Conservation (phyloP, 2,888 invertebrate genomes). For the Tetramorium bicarinatum region DNA sequence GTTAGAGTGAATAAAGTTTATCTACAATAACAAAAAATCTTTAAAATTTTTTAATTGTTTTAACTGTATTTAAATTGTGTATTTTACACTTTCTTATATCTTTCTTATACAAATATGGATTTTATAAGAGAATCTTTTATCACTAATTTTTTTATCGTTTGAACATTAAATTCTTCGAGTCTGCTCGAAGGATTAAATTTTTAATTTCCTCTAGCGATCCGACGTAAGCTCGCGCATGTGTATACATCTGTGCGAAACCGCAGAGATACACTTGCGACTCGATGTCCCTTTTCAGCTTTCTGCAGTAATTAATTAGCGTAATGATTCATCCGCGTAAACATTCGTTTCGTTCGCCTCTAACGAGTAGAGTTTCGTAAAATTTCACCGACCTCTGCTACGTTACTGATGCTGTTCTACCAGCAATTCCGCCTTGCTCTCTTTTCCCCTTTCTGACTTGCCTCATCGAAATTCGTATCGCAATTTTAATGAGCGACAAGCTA, state of each 20-base stretch:
- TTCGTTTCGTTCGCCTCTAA: slow-evolving; percentile 71
- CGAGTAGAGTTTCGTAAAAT: slow-evolving; percentile 75
- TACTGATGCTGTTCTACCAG: slow-evolving; percentile 54
- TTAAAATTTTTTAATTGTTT: neutral
- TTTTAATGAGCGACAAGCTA: slow-evolving; percentile 80
- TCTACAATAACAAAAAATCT: neutral
- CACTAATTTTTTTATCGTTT: neutral
- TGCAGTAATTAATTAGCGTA: slow-evolving; percentile 80
- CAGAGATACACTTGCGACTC: slow-evolving; percentile 19
- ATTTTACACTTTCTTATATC: neutral
- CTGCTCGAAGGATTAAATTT: neutral
- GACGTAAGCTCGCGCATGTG: neutral
- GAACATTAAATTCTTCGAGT: neutral
- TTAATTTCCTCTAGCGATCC: neutral
- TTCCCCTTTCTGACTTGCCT: slow-evolving; percentile 1
- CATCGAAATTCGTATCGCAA: slow-evolving; percentile 74
- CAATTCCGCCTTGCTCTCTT: slow-evolving; percentile 4
- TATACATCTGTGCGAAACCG: neutral
- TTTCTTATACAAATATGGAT: neutral
- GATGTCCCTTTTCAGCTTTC: slow-evolving; percentile 67
- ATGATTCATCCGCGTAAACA: slow-evolving; percentile 79
- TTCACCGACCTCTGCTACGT: slow-evolving; percentile 62
- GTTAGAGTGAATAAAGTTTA: neutral
- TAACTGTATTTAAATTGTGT: neutral
- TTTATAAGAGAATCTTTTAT: neutral